Base-by-base conservation (phyloP, 2,888 invertebrate genomes). In the Eupithecia centaureata region DNA sequence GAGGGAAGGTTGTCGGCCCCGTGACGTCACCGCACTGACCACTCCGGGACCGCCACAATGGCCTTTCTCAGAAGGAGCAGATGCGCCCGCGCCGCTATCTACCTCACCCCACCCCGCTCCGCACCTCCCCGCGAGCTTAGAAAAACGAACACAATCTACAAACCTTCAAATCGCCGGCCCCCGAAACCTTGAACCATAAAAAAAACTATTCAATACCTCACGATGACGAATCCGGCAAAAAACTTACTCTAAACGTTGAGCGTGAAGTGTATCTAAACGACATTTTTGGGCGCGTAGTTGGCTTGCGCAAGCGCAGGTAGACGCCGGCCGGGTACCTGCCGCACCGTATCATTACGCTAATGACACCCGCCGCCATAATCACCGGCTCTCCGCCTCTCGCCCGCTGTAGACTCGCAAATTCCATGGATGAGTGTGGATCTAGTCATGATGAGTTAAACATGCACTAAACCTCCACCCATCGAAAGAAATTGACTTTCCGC, bases 351-450 rank as follows among this genome's bases (percentile, higher is more conserved):
- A 90, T 91, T 91, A 91, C 86, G 79, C 82, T 88, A 87, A 89
- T 88, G 86, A 90, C 86, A 86, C 82, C 85, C 82, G 80, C 51
- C 30, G 56, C 79, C 80, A 79, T 85, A 86, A 86, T 84, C 84
- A 82, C 84, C 83, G 75, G 22, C 47, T 47, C 47, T 47, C 47
- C 47, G 47, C 47, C 47, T 47, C 47, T 47, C 47, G 47, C 47
- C 70, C 82, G 75, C 70, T 82, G 93, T 83, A 84, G 94, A 89
- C 91, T 88, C 90, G 91, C 93, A 92, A 93, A 90, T 94, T 94
- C 95, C 94, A 94, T 95, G 95, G 95, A 95, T 95, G 95, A 95
- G 95, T 95, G 95, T 95, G 95, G 95, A 95, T 95, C 95, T 95
- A 95, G 95, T 95, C 95, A 95, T 95, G 95, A 92, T 91, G 92